These are phyloP conservation scores for Heteropelma amictum DNA, from an alignment of 2,888 invertebrate genomes.

Conservation along the genomic window DNA sequence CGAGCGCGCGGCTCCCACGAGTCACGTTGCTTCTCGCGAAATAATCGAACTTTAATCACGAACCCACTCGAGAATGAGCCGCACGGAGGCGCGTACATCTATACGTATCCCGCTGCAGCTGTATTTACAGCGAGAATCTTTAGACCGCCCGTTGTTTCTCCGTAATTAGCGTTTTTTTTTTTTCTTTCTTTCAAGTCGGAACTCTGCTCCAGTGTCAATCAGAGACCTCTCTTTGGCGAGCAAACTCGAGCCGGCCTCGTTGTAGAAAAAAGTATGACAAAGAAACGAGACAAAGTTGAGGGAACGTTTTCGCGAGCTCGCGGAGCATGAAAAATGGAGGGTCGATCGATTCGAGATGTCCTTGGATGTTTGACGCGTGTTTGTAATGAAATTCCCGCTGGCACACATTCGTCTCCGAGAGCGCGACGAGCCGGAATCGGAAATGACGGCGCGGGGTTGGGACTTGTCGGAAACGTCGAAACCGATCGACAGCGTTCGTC, in stretches of 20 bases:
- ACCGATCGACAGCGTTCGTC: slow-evolving; percentile 24
- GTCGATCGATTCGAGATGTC: too few species aligned
- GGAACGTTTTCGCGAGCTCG: too few species aligned
- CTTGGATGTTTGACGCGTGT: too few species aligned
- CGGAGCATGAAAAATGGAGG: too few species aligned
- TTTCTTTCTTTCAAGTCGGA: background rate
- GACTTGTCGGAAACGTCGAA: slow-evolving; percentile 12
- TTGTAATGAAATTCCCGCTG: too few species aligned
- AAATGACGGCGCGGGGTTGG: background rate
- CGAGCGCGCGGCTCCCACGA: slow-evolving; percentile 20
- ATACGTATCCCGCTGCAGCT: background rate
- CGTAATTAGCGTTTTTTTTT: slow-evolving; percentile 16
- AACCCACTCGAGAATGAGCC: slow-evolving; percentile 18
- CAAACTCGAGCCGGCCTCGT: too few species aligned
- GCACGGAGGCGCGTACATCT: background rate
- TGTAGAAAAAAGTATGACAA: too few species aligned
- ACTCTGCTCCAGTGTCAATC: background rate
- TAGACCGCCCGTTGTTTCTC: background rate
- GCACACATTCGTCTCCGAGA: slow-evolving; percentile 13
- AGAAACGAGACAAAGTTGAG: too few species aligned
- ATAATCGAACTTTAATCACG: slow-evolving; percentile 43
- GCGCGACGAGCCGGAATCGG: slow-evolving; percentile 26
- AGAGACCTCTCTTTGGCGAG: background rate
- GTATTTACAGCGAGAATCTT: background rate
- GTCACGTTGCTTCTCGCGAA: slow-evolving; percentile 8